A percentile compares a stretch with the other conserved stretches of the same genome.
Conservation (phyloP, 1,140 invertebrate genomes). For the Apis cerana region DNA sequence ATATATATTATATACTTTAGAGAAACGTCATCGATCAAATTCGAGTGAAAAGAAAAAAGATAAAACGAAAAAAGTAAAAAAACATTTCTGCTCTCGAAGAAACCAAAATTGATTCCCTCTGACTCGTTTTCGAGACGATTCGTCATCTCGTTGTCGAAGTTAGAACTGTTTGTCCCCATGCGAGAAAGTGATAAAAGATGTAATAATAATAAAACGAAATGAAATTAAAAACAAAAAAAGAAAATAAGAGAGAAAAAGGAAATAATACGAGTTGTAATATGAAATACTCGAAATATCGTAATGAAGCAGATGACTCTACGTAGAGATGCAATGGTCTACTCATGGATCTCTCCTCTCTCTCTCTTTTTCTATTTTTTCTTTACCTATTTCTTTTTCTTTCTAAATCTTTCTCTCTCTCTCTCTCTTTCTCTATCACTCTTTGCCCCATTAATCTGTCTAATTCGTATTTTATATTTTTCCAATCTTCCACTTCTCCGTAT, state of each 20-base stretch:
- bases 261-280: neutral
- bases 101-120: conserved; percentile 1
- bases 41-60: neutral
- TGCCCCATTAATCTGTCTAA: neutral
- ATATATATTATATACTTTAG: conserved; percentile 5
- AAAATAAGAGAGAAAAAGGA: neutral
- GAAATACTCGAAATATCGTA: neutral
- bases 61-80: neutral
- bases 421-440: neutral
- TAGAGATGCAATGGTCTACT: neutral
- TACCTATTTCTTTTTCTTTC: neutral
- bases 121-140: conserved; percentile 10
- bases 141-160: conserved; percentile 5
- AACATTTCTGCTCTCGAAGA: neutral
- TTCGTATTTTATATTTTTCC: neutral
- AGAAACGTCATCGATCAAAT: neutral
- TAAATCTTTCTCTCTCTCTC: conserved; percentile 4
- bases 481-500: neutral
- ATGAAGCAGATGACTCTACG: neutral
- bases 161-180: conserved; percentile 9
- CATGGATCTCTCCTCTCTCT: conserved; percentile 9
- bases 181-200: neutral
- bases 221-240: neutral
- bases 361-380: conserved; percentile 20
- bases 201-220: neutral